These are phyloP conservation scores for Cnemophilus loriae DNA, from an alignment of 2,113 vertebrate species.

Conservation along the genomic window DNA sequence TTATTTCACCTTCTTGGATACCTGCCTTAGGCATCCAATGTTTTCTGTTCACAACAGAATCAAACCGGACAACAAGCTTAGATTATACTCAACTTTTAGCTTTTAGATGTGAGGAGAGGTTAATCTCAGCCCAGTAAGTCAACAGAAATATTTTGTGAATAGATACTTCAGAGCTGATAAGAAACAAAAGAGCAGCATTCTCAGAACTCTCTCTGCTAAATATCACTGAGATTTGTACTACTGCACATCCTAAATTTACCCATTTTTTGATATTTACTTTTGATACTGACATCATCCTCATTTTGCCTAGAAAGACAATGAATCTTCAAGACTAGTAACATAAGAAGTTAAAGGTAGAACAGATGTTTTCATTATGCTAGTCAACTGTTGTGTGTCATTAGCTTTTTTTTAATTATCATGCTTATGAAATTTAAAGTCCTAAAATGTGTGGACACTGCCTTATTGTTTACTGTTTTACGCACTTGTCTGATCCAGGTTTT, in stretches of 20 bases:
- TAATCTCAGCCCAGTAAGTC: background rate
- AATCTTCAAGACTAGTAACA: background rate
- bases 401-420: background rate
- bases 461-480: background rate
- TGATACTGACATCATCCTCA: background rate
- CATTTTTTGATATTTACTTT: background rate
- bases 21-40: accelerated
- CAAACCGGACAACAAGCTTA: background rate
- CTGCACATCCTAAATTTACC: background rate
- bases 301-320: background rate
- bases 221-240: background rate
- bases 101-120: background rate
- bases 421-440: background rate
- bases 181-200: background rate
- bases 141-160: background rate
- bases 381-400: background rate
- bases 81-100: background rate
- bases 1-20: background rate
- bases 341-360: background rate
- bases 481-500: background rate
- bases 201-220: background rate
- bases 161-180: background rate
- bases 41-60: background rate
- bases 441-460: background rate
- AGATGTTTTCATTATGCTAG: background rate